These are phyloP conservation scores for Rhea americana DNA, from an alignment of 2,113 vertebrate genomes.

Conservation along the genomic window DNA sequence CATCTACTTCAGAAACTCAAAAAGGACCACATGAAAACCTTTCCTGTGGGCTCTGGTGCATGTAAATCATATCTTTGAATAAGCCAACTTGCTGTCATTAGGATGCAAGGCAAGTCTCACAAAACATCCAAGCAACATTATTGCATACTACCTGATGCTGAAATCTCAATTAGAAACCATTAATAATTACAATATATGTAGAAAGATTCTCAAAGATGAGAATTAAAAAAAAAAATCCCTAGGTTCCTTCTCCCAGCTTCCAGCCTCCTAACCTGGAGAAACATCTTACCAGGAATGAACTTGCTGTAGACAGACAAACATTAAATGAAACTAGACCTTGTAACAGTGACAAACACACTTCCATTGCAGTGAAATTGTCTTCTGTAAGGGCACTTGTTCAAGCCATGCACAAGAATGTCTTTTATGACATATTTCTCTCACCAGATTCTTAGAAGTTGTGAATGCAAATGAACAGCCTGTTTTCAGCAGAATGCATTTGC, in stretches of 20 bases:
- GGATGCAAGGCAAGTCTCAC: not conserved
- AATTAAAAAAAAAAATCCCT: not conserved
- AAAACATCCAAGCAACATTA: not conserved
- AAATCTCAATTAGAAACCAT: not conserved
- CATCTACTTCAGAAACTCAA: not conserved
- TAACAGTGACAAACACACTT: not conserved
- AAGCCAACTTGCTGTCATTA: not conserved
- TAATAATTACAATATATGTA: not conserved
- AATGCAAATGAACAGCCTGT: not conserved
- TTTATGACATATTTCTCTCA: not conserved
- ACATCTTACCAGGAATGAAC: not conserved
- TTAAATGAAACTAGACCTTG: not conserved
- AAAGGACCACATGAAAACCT: not conserved
- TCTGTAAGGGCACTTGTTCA: not conserved
- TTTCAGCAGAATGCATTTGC: not conserved
- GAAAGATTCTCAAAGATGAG: not conserved
- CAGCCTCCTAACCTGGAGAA: not conserved
- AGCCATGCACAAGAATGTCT: not conserved
- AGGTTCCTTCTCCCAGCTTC: not conserved
- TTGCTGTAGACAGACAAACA: not conserved
- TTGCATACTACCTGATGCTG: not conserved
- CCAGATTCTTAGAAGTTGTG: not conserved
- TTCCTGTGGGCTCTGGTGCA: not conserved
- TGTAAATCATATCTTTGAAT: not conserved
- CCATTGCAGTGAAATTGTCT: not conserved